These are phyloP conservation scores for Numenius arquata DNA, from an alignment of 2,113 vertebrate genomes.

Conservation along the genomic window DNA sequence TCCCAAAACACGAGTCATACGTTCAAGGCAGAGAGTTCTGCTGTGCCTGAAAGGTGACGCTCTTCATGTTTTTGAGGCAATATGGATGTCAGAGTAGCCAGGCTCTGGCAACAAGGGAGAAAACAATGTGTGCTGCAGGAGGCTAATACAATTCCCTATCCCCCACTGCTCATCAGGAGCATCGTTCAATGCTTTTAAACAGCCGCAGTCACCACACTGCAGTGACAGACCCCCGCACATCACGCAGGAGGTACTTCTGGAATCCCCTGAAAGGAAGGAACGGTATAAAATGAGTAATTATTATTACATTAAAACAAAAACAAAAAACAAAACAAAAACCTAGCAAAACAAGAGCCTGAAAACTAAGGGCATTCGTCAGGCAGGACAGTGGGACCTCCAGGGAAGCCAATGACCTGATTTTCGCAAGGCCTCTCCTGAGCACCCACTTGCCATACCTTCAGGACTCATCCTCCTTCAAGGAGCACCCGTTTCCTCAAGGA, in stretches of 20 bases:
- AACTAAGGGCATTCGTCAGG: background rate
- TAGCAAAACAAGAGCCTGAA: background rate
- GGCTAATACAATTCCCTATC: background rate
- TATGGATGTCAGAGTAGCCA: background rate
- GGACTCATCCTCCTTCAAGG: background rate
- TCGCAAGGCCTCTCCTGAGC: background rate
- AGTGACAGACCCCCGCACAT: background rate
- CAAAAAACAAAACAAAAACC: background rate
- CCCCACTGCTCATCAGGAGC: background rate
- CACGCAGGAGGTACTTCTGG: background rate
- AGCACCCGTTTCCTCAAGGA: background rate
- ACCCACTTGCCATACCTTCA: background rate
- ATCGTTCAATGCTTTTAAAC: background rate
- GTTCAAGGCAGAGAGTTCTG: background rate
- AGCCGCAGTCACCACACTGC: background rate
- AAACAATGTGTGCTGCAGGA: fast-evolving
- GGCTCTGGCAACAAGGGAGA: background rate
- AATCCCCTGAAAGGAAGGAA: background rate
- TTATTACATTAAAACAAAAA: background rate
- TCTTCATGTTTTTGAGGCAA: background rate
- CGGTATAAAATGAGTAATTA: background rate
- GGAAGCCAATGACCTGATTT: background rate
- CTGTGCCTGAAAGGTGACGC: background rate
- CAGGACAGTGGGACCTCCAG: background rate
- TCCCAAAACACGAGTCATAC: background rate